These are phyloP conservation scores for Crematogaster levior DNA, from an alignment of 2,888 invertebrate genomes.

Conservation along the genomic window DNA sequence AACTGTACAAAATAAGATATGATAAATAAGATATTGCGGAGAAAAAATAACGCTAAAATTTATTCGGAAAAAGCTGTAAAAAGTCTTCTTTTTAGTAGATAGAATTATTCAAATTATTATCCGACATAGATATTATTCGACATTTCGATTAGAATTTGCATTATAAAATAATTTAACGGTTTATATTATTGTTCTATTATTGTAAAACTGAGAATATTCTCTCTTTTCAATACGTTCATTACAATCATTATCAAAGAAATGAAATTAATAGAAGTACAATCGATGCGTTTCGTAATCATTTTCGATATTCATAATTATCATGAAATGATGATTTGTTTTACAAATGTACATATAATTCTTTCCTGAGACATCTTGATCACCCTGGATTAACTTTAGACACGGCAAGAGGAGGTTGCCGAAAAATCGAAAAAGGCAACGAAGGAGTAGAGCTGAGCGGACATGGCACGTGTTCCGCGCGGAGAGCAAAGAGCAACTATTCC, in stretches of 20 bases:
- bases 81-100: background rate
- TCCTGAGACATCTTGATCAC: background rate
- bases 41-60: background rate
- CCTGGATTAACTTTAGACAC: slow-evolving; percentile 19
- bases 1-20: background rate
- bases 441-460: background rate
- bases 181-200: background rate
- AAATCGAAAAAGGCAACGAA: slow-evolving; percentile 28
- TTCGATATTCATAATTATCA: background rate
- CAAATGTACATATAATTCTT: background rate
- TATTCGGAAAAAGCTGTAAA: background rate
- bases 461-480: slow-evolving; percentile 24
- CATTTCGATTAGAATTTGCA: background rate
- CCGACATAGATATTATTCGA: background rate
- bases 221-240: background rate
- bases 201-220: background rate
- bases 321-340: background rate
- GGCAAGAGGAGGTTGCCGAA: background rate
- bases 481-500: slow-evolving; percentile 51
- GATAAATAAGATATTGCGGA: background rate
- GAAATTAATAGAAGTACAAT: background rate
- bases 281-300: background rate
- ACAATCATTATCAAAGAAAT: background rate
- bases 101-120: too few species aligned
- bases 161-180: background rate